Evolutionary conservation across 1,140 invertebrate genomes (phyloP), one percentile per base, ranked within the genome.

Genomic region (Adelges cooleyi): DNA sequence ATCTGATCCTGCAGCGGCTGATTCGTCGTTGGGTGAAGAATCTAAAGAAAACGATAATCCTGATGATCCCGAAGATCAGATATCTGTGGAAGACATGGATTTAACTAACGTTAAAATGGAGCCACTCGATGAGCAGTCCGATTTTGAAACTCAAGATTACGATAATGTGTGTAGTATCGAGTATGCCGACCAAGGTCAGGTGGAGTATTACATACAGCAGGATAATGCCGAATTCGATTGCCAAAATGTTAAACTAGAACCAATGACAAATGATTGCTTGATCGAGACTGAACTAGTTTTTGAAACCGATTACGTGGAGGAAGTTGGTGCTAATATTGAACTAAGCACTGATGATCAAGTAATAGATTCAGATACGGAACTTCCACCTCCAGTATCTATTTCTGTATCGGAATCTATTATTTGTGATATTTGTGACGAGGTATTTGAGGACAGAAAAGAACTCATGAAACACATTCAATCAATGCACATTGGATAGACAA

Each of bases 361-460:
- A n/a, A n/a, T n/a, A n/a, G n/a, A n/a, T n/a, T n/a, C n/a, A n/a
- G n/a, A n/a, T n/a, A n/a, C n/a, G n/a, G 65, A 66, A 53, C 53
- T 50, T 29, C 49, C 36, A 36, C 15, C 13, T 5, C 33, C 50
- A 22, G 22, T 33, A 2, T 53, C 38, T 40, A 23, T 66, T 23
- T 38, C 67, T 17, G 66, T 50, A 23, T 36, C 52, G 15, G 71
- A 71, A 53, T 50, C 65, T 50, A 67, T 68, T 70, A 84, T 82
- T 52, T 90, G 87, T 72, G 85, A 88, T 72, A 88, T 90, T 84
- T 89, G 87, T 72, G 80, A 82, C n/a, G 80, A 82, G 66, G 80
- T 84, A 51, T 90, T 90, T 73, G 76, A 80, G 1, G 82, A 84
- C 67, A 80, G 86, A 42, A 81, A 83, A 40, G 84, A 87, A 67